phyloP scores from a whole-genome alignment of 2,888 invertebrate genomes.

The Resseliella maxima region DNA sequence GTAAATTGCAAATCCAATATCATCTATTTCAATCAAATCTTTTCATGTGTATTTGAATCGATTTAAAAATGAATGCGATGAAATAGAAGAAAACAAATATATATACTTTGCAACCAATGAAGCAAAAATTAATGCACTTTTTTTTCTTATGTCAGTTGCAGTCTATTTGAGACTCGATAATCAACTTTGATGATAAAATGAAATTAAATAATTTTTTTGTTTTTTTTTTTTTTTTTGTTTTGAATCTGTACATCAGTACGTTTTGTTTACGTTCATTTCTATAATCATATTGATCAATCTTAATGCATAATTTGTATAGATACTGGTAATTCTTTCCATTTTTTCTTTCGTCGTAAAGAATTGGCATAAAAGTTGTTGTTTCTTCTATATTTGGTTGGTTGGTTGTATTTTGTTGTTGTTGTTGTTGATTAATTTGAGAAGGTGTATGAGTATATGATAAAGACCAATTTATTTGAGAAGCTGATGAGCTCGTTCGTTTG shows the following conservation, averaged over 20 bases:
- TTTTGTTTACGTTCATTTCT: not conserved
- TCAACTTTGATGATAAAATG: not conserved
- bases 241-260: slow-evolving; percentile 35
- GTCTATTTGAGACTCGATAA: not conserved
- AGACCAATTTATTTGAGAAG: slow-evolving; percentile 79
- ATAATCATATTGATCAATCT: slow-evolving; percentile 14
- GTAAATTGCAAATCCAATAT: not conserved
- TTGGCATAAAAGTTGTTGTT: not conserved
- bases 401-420: not conserved
- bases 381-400: not conserved
- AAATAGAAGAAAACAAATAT: not conserved
- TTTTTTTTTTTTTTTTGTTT: not conserved
- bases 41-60: not conserved
- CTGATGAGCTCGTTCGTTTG: slow-evolving; percentile 92
- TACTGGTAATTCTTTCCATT: not conserved
- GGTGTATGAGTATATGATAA: not conserved
- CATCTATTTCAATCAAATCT: not conserved
- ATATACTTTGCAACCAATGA: not conserved
- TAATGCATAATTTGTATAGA: slow-evolving; percentile 44
- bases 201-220: not conserved
- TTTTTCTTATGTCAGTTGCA: not conserved
- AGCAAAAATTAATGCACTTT: slow-evolving; percentile 16
- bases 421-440: not conserved
- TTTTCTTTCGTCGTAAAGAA: not conserved
- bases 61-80: not conserved